Evolutionary conservation across 2,113 vertebrate genomes (phyloP).

Genomic region (Psilopogon haemacephalus): DNA sequence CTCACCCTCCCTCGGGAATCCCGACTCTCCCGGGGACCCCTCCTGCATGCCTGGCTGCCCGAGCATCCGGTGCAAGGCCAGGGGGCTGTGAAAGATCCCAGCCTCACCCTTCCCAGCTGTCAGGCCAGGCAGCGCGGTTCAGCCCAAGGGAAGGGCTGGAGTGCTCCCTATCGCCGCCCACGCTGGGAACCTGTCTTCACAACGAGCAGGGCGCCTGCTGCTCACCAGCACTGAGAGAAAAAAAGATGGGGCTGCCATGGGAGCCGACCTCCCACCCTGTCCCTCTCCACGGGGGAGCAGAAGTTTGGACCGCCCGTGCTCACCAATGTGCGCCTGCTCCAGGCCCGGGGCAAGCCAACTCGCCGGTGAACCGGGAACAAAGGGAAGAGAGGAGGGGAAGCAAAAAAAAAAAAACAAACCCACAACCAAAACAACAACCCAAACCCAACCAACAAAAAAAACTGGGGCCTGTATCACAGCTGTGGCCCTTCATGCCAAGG

Average conservation of each 20-base stretch:
- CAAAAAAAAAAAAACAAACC: background rate
- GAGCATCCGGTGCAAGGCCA: rapidly evolving
- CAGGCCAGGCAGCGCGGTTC: background rate
- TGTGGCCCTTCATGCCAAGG: slow-evolving; percentile 62
- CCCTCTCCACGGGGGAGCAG: rapidly evolving
- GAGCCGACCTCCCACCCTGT: rapidly evolving
- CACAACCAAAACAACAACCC: too few relatives aligned
- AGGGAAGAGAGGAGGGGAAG: background rate
- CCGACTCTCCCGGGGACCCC: background rate
- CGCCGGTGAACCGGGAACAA: slow-evolving; percentile 36
- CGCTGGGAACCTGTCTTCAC: slow-evolving; percentile 29
- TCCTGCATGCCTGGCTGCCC: rapidly evolving
- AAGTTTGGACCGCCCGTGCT: rapidly evolving
- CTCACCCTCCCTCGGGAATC: background rate
- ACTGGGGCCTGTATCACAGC: slow-evolving; percentile 46
- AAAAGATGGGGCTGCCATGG: rapidly evolving
- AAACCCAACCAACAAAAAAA: too few relatives aligned
- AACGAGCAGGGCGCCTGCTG: background rate
- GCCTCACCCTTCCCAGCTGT: background rate
- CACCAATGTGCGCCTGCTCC: rapidly evolving
- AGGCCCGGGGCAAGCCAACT: background rate
- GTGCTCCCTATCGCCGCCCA: slow-evolving; percentile 46
- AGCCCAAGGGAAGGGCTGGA: slow-evolving; percentile 64
- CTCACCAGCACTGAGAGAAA: background rate
- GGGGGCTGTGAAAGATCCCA: background rate